Conservation (phyloP, 2,113 vertebrate species). For the Corythaixoides concolor region DNA sequence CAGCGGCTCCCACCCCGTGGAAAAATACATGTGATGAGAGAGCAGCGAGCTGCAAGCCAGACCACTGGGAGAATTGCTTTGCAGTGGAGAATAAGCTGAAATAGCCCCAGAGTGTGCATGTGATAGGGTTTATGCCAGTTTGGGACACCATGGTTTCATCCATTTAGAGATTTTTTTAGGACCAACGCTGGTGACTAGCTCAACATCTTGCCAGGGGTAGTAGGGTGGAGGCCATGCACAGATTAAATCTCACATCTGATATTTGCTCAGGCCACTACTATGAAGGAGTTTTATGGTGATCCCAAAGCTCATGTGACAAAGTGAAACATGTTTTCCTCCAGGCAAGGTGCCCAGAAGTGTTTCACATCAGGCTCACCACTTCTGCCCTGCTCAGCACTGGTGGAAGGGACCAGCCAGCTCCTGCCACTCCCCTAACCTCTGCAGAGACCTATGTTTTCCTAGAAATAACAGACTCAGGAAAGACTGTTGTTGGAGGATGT, state of each 20-base stretch:
- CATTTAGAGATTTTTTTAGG: background rate
- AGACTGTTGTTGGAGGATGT: background rate
- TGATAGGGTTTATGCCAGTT: background rate
- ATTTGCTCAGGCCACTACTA: background rate
- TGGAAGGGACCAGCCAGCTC: background rate
- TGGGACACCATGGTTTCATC: background rate
- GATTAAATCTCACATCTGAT: background rate
- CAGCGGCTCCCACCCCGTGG: accelerated
- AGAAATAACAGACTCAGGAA: background rate
- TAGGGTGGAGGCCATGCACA: background rate
- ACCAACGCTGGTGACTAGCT: background rate
- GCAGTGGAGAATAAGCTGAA: background rate
- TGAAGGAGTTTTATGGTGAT: background rate
- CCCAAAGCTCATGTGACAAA: background rate
- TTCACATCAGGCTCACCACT: background rate
- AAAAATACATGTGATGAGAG: background rate
- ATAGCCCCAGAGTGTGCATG: accelerated
- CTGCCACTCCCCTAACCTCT: background rate
- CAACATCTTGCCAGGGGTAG: background rate
- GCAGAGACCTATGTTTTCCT: background rate
- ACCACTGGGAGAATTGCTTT: background rate
- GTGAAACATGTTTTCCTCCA: background rate
- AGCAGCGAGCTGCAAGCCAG: background rate
- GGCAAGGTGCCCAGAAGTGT: background rate
- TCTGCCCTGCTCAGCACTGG: background rate